Conservation (phyloP, 1,140 invertebrate genomes). For the Dendrolimus kikuchii region DNA sequence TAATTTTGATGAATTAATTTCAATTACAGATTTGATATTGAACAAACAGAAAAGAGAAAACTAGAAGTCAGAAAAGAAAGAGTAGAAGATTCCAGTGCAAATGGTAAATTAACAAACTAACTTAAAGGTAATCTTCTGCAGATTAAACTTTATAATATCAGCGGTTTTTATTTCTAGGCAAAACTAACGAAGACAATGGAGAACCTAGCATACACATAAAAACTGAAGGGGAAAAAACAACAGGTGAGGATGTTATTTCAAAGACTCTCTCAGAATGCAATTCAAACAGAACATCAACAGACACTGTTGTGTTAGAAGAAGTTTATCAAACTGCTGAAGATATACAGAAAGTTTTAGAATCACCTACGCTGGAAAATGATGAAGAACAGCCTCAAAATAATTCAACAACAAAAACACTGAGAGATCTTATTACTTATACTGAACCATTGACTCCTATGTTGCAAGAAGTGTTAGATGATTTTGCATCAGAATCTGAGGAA, state of each 20-base stretch:
- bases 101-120: slow-evolving; percentile 22
- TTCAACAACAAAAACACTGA: slow-evolving; percentile 25
- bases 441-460: slow-evolving; percentile 46
- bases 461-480: slow-evolving; percentile 48
- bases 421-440: slow-evolving; percentile 44
- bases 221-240: slow-evolving; percentile 15
- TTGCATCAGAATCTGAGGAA: slow-evolving; percentile 39
- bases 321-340: slow-evolving; percentile 49
- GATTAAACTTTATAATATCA: no score
- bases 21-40: slow-evolving; percentile 38
- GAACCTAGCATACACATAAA: slow-evolving; percentile 22
- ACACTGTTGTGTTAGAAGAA: slow-evolving; percentile 45
- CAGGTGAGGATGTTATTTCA: slow-evolving; percentile 46
- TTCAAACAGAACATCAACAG: slow-evolving; percentile 44
- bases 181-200: slow-evolving; percentile 22
- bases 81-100: slow-evolving; percentile 24
- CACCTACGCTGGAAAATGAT: slow-evolving; percentile 13
- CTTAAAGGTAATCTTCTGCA: no score
- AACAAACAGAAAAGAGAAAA: slow-evolving; percentile 38
- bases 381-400: slow-evolving; percentile 8
- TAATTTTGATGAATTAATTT: slow-evolving; percentile 6
- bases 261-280: slow-evolving; percentile 20
- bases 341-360: slow-evolving; percentile 34
- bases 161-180: not conserved
- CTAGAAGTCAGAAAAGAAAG: slow-evolving; percentile 29